phyloP scores from a whole-genome alignment of 2,113 vertebrate species.

The Athene cunicularia region DNA sequence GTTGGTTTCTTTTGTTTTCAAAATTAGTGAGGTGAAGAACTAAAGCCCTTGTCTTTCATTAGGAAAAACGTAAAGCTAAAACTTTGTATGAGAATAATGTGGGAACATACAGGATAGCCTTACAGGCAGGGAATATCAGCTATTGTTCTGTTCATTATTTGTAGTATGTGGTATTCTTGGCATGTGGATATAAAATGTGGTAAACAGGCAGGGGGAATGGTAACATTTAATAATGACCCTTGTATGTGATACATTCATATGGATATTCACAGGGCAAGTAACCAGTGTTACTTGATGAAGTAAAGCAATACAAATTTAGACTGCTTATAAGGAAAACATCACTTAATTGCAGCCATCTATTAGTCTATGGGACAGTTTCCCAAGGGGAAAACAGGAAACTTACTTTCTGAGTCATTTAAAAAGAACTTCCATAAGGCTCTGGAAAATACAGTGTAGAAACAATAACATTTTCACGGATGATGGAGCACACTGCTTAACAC shows the following conservation, averaged over 20 bases:
- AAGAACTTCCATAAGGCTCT: not conserved
- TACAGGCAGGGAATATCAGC: not conserved
- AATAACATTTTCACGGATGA: not conserved
- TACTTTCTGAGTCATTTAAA: constrained; percentile 4
- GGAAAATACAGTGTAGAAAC: constrained; percentile 12
- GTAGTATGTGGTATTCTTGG: not conserved
- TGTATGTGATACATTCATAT: not conserved
- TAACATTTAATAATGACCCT: not conserved
- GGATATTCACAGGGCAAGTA: not conserved
- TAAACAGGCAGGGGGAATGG: not conserved
- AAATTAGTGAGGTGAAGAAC: not conserved
- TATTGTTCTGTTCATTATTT: not conserved
- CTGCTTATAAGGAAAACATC: not conserved
- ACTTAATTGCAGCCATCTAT: not conserved
- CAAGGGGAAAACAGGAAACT: not conserved
- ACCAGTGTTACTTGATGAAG: not conserved
- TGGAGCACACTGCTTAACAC: not conserved
- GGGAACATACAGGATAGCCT: not conserved
- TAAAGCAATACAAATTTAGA: not conserved
- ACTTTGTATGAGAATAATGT: not conserved
- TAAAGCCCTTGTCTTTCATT: not conserved
- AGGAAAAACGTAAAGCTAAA: not conserved
- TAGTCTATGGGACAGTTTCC: not conserved
- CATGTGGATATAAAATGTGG: not conserved
- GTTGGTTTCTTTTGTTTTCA: not conserved